Conservation (phyloP, 2,113 vertebrate genomes). For the Syngnathus typhle region DNA sequence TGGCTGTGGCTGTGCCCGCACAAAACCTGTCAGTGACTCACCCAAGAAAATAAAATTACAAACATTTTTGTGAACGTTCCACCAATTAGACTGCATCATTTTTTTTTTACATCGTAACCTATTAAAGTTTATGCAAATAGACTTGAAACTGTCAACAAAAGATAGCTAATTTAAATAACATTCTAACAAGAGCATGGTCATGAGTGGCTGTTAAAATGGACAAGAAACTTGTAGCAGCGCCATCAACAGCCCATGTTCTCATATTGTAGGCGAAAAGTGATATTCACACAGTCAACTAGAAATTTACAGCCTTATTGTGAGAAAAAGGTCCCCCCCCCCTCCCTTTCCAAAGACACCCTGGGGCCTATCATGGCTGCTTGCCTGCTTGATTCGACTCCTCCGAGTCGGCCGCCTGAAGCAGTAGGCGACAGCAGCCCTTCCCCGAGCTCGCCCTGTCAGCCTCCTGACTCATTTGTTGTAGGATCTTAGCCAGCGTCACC, state of each 20-base stretch:
- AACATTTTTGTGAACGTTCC: not conserved
- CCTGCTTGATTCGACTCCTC: constrained; percentile 33
- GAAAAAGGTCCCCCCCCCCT: constrained; percentile 3
- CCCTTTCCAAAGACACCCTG: constrained; percentile 19
- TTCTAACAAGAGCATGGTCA: constrained; percentile 1
- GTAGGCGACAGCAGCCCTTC: constrained; percentile 33
- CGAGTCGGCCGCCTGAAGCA: constrained; percentile 40
- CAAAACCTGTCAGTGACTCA: not conserved
- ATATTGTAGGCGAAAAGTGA: constrained; percentile 30
- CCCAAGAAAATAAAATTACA: not conserved
- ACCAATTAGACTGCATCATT: not conserved
- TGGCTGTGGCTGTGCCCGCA: not conserved
- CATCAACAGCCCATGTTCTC: constrained; percentile 12
- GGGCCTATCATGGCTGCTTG: constrained; percentile 39
- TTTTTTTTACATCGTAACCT: not conserved
- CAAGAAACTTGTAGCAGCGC: not conserved
- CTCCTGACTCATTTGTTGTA: constrained; percentile 62
- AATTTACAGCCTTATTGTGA: constrained; percentile 34
- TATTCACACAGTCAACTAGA: constrained; percentile 34
- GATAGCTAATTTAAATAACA: not conserved
- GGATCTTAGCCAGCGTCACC: constrained; percentile 62
- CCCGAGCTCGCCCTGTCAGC: constrained; percentile 54
- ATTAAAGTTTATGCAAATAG: not conserved
- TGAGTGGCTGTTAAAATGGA: no score
- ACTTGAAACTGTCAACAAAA: not conserved